Evolutionary conservation across 2,888 invertebrate species (phyloP), one percentile per base, ranked within the genome.

Genomic region (Lithophane ornitopus): DNA sequence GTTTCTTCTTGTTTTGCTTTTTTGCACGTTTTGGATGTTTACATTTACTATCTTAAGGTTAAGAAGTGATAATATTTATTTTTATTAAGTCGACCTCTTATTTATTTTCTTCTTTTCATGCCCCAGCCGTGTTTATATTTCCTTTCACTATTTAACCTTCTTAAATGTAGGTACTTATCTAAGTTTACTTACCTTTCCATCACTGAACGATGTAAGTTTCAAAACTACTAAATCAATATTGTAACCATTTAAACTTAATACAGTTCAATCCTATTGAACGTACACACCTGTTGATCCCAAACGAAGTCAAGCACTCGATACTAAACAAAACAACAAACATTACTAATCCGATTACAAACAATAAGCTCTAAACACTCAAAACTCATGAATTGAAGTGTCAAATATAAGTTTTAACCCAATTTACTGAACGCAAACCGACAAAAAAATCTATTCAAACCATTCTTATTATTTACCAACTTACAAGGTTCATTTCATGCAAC

Each of bases 401-500:
- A 93, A 92, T 93, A 87, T 92, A 92, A 93, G 91, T 91, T 81
- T 78, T 94, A 94, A 95, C 92, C 94, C 95, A 96, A 96, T 95
- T 95, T 94, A 92, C 85, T 85, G 83, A 90, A 86, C 87, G 87
- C 85, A 88, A 90, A 72, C 80, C 59, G 41, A 74, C 81, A 89
- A 91, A 49, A 93, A 93, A 92, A 88, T 84, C 76, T 78, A 80
- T 84, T 83, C 87, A 90, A 88, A 85, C 74, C 74, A 80, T 85
- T 91, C 88, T 78, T 46, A 9, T 34, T 28, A 62, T 28, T 28
- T 59, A 78, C 79, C 59, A 81, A 74, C 12, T 70, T 76, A 85
- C 0, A 22, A 61, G 28, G 72, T 2, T 6, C 78, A 41, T 1
- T 54, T 34, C 1, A 4, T 4, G 7, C 16, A 28, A 80, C 12